A percentile compares a stretch with the other conserved stretches of the same genome.
phyloP scores from a whole-genome alignment of 2,113 vertebrate species.

The Varanus komodoensis region DNA sequence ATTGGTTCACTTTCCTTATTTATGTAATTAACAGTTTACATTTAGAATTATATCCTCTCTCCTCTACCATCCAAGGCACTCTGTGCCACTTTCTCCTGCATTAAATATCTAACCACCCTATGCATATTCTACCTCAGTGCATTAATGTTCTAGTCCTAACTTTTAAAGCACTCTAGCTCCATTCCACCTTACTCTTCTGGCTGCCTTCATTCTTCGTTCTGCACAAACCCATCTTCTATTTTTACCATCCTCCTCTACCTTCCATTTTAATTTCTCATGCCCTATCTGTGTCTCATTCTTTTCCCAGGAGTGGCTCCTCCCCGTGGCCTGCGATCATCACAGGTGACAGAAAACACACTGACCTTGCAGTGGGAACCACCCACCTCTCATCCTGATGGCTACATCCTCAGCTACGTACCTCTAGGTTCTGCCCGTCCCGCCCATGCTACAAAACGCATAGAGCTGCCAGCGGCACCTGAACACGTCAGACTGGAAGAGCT shows the following conservation, averaged over 20 bases:
- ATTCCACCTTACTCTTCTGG: too few relatives aligned
- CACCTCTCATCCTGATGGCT: slow-evolving; percentile 74
- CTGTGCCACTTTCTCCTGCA: not conserved
- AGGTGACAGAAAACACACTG: slow-evolving; percentile 71
- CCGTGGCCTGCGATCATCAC: slow-evolving; percentile 75
- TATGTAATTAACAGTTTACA: not conserved
- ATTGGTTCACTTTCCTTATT: not conserved
- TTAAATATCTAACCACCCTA: not conserved
- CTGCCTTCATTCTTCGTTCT: not conserved
- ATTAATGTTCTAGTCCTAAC: not conserved
- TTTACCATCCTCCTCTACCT: not conserved
- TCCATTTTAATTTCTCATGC: not conserved
- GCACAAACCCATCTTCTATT: not conserved
- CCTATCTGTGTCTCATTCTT: not conserved
- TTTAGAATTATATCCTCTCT: not conserved
- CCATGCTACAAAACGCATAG: slow-evolving; percentile 30
- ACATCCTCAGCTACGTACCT: slow-evolving; percentile 68
- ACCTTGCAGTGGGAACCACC: slow-evolving; percentile 81
- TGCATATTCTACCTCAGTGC: not conserved
- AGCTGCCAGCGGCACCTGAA: slow-evolving; percentile 63
- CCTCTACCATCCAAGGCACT: not conserved
- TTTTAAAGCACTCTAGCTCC: not conserved
- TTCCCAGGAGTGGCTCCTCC: slow-evolving; percentile 77
- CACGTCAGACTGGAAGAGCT: slow-evolving; percentile 74
- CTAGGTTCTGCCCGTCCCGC: slow-evolving; percentile 50